Conservation (phyloP, 2,113 vertebrate genomes). For the Cyprinodon variegatus region DNA sequence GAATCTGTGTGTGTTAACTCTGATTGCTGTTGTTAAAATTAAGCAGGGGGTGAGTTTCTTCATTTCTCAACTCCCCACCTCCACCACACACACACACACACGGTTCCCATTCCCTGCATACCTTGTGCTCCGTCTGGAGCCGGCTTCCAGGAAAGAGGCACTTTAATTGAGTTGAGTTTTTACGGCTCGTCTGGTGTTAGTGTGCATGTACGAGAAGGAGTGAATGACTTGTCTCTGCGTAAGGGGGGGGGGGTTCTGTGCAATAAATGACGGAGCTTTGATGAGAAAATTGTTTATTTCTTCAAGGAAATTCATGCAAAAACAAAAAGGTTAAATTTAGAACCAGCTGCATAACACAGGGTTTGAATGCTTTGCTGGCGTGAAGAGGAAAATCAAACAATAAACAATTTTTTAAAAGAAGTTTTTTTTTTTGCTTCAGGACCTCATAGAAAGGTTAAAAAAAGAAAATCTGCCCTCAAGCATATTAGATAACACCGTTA, state of each 20-base stretch:
- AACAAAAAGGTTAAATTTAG: neutral
- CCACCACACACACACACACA: slow-evolving; percentile 59
- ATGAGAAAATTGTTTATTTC: slow-evolving; percentile 5
- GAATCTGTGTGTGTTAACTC: slow-evolving; percentile 14
- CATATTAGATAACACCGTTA: no score
- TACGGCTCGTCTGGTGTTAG: slow-evolving; percentile 77
- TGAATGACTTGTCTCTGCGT: slow-evolving; percentile 49
- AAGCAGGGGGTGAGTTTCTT: slow-evolving; percentile 45
- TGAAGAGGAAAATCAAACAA: neutral
- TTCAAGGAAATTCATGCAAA: neutral
- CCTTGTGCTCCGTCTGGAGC: slow-evolving; percentile 81
- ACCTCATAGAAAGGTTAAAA: neutral
- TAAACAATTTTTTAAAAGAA: neutral
- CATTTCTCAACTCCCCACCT: slow-evolving; percentile 11
- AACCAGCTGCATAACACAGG: neutral
- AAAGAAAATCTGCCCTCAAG: neutral
- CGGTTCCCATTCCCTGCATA: slow-evolving; percentile 82
- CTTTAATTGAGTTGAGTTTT: slow-evolving; percentile 86
- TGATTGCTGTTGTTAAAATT: slow-evolving; percentile 54
- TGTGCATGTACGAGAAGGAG: slow-evolving; percentile 55
- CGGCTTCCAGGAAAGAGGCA: slow-evolving; percentile 84
- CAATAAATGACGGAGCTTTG: slow-evolving; percentile 19
- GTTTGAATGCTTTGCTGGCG: neutral
- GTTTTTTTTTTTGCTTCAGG: neutral
- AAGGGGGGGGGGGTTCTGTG: slow-evolving; percentile 12